phyloP scores from a whole-genome alignment of 2,113 vertebrate genomes.

The Oncorhynchus keta region DNA sequence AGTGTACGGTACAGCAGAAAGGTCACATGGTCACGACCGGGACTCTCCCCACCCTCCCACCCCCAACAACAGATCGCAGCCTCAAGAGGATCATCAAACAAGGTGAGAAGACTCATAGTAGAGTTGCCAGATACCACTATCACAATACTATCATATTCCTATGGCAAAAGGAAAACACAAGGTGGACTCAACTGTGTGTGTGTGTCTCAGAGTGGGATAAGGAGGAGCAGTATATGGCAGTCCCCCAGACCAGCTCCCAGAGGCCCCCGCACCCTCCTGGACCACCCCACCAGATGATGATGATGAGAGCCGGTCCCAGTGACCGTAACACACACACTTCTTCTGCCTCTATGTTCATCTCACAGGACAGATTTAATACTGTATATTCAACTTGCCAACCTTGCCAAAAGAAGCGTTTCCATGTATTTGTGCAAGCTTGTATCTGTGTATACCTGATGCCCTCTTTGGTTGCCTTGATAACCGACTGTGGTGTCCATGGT shows the following conservation, averaged over 20 bases:
- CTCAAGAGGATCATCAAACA: constrained; percentile 89
- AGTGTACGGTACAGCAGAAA: constrained; percentile 92
- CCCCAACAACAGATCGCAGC: constrained; percentile 75
- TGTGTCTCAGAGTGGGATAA: constrained; percentile 85
- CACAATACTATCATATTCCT: background rate
- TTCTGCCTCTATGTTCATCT: background rate
- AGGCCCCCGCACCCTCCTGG: constrained; percentile 94
- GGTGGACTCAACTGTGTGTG: background rate
- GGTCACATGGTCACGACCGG: constrained; percentile 87
- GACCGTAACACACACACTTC: constrained; percentile 62
- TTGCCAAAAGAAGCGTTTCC: background rate
- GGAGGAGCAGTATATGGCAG: constrained; percentile 96
- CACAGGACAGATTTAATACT: background rate
- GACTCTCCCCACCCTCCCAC: constrained; percentile 91
- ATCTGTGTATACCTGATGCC: background rate
- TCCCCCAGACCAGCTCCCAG: constrained; percentile 92
- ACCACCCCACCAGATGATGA: constrained; percentile 95
- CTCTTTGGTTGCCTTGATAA: background rate
- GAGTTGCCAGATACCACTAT: background rate
- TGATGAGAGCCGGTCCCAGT: constrained; percentile 84
- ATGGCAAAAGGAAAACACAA: background rate
- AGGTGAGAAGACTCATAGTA: constrained; percentile 68
- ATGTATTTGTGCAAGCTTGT: background rate
- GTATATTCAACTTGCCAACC: background rate
- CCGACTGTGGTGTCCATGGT: constrained; percentile 13